Evolutionary conservation across 2,113 vertebrate species (phyloP), one percentile per base, ranked within the genome.

Genomic region (Scopus umbretta): DNA sequence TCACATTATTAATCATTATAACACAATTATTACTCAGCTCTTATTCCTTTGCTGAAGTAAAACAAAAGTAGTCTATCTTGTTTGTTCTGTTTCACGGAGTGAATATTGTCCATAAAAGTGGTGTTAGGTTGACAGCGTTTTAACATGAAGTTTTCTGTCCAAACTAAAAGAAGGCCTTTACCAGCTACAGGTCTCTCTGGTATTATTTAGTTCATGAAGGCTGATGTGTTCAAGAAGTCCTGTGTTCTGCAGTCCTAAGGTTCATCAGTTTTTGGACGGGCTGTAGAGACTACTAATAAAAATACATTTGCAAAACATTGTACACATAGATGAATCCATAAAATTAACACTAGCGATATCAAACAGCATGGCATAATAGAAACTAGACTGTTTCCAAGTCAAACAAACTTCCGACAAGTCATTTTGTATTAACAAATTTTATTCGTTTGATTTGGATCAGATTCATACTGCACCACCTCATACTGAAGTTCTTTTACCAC

Each of bases 41-140:
- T 55, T 95, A 50, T 63, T 45, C 9, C 36, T 68, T 80, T 65
- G 29, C 85, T 96, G 5, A 91, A 87, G 63, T 87, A 38, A 84
- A 94, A 36, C 58, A 59, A 3, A 72, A 68, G 42, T 53, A 58
- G 25, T 87, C 27, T 52, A 6, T 89, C 88, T 49, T 84, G 25
- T 32, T 67, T 80, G 29, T 68, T 86, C 49, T 20, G 5, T 49
- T 93, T 56, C 20, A 9, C 29, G 52, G 55, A 88, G 50, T 71
- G 55, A 70, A 38, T 90, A 43, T 85, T 20, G 3, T 42, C 74
- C 23, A 45, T 85, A 16, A 84, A 80, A 92, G 40, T 38, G 42
- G 43, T 56, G 17, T n/a, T 62, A 70, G 30, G 45, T 27, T 78
- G 45, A 30, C 59, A 67, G 36, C 2, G 0, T 16, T 90, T 40